A percentile compares a stretch with the other conserved stretches of the same genome.
Conservation (phyloP, 2,113 vertebrate species). For the Lepisosteus oculatus region DNA sequence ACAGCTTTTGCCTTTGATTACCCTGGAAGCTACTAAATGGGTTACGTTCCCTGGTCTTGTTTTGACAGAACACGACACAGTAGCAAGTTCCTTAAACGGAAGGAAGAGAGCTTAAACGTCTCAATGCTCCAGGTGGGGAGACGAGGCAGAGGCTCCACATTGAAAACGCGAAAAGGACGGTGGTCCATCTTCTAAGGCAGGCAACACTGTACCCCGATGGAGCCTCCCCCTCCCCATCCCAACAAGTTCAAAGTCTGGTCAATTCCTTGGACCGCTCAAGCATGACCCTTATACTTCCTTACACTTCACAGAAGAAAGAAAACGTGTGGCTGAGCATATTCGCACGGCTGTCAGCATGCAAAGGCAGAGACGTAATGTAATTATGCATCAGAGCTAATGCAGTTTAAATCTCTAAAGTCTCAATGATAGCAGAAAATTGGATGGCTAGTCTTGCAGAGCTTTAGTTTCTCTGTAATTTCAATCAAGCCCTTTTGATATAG, state of each 20-base stretch:
- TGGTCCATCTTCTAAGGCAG: conserved; percentile 1
- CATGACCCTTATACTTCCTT: conserved; percentile 8
- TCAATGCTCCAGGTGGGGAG: too few species aligned
- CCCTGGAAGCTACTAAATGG: background rate
- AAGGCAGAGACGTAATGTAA: conserved; percentile 10
- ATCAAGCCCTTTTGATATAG: too few species aligned
- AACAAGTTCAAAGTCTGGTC: conserved; percentile 12
- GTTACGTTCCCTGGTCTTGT: background rate
- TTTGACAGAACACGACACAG: background rate
- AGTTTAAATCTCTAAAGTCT: conserved; percentile 22
- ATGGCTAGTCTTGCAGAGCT: conserved; percentile 13
- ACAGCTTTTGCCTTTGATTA: background rate
- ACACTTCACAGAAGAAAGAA: conserved; percentile 11
- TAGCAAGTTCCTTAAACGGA: too few species aligned
- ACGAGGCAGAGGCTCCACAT: background rate
- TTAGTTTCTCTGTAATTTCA: too few species aligned
- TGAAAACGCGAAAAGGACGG: background rate
- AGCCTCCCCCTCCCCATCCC: background rate
- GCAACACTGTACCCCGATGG: background rate
- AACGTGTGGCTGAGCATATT: conserved; percentile 15
- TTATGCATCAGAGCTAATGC: conserved; percentile 17
- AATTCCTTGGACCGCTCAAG: background rate
- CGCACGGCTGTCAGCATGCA: background rate
- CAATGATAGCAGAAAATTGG: conserved; percentile 21
- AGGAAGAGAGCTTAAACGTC: too few species aligned